Conservation (phyloP, 23 tunicate species). For the Styela plicata region DNA sequence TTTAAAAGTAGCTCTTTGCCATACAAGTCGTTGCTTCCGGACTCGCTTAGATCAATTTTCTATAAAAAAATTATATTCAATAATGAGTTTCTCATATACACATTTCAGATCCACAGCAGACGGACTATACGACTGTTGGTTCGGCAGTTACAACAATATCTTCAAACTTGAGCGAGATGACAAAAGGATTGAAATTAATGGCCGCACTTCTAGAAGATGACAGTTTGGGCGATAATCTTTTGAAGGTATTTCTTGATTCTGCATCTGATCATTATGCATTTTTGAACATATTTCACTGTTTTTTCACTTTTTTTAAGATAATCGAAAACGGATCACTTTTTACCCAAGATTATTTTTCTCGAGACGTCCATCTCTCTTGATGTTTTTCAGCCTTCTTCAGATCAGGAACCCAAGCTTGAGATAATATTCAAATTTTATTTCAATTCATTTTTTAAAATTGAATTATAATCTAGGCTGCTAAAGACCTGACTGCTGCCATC, state of each 20-base stretch:
- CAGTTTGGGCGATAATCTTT: slow-evolving; percentile 55
- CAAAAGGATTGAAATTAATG: slow-evolving; percentile 74
- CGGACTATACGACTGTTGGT: slow-evolving; percentile 94
- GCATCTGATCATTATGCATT: too few species aligned
- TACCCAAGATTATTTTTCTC: too few species aligned
- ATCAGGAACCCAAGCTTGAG: too few species aligned
- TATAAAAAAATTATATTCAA: too few species aligned
- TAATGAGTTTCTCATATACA: too few species aligned
- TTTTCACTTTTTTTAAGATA: too few species aligned
- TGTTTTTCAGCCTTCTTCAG: not conserved
- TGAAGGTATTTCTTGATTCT: slow-evolving; percentile 45
- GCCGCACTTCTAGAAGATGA: slow-evolving; percentile 85
- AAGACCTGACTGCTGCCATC: slow-evolving; percentile 94
- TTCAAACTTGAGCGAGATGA: slow-evolving; percentile 84
- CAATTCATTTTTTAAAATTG: not conserved
- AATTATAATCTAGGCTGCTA: slow-evolving; percentile 63
- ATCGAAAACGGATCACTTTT: too few species aligned
- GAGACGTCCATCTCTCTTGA: not conserved
- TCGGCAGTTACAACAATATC: slow-evolving; percentile 92
- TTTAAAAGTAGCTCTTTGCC: too few species aligned
- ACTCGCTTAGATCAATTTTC: too few species aligned
- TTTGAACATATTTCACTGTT: too few species aligned
- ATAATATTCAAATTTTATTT: too few species aligned
- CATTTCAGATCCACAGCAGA: slow-evolving; percentile 49
- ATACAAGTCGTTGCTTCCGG: too few species aligned